phyloP scores from a whole-genome alignment of 2,113 vertebrate genomes.

The Leiothrix lutea region DNA sequence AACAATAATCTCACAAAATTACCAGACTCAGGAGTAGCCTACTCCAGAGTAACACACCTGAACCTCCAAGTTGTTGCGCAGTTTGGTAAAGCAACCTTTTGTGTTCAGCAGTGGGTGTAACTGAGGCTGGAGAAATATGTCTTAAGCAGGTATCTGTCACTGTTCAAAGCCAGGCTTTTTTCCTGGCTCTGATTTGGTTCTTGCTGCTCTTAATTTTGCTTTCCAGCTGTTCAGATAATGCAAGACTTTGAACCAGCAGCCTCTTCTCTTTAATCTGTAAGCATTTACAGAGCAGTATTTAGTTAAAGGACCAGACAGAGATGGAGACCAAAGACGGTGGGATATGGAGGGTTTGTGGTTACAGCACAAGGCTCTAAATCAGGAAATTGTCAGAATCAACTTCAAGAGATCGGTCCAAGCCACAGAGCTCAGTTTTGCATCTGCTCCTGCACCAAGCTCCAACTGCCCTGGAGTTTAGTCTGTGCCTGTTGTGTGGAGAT shows the following conservation, averaged over 20 bases:
- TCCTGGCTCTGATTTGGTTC: background rate
- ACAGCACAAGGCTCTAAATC: background rate
- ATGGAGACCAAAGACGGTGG: background rate
- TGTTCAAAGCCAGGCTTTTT: background rate
- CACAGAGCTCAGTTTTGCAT: background rate
- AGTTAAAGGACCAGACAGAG: background rate
- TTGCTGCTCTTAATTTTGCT: background rate
- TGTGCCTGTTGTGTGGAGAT: background rate
- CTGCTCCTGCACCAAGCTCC: background rate
- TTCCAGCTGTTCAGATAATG: background rate
- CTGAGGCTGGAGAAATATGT: background rate
- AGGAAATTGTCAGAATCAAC: background rate
- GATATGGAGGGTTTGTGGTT: background rate
- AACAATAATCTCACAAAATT: background rate
- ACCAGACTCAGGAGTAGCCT: background rate
- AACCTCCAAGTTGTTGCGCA: background rate
- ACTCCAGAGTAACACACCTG: background rate
- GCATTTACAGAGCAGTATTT: background rate
- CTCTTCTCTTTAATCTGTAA: background rate
- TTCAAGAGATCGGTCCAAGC: background rate
- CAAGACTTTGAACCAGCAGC: background rate
- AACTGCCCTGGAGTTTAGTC: background rate
- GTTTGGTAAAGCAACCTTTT: background rate
- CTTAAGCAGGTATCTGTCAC: background rate
- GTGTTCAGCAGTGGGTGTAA: background rate